A percentile compares a stretch with the other conserved stretches of the same genome.
Evolutionary conservation across 2,797 vertebrate species (phyloP).

Genomic region (Ctenopoma kingsleyae): DNA sequence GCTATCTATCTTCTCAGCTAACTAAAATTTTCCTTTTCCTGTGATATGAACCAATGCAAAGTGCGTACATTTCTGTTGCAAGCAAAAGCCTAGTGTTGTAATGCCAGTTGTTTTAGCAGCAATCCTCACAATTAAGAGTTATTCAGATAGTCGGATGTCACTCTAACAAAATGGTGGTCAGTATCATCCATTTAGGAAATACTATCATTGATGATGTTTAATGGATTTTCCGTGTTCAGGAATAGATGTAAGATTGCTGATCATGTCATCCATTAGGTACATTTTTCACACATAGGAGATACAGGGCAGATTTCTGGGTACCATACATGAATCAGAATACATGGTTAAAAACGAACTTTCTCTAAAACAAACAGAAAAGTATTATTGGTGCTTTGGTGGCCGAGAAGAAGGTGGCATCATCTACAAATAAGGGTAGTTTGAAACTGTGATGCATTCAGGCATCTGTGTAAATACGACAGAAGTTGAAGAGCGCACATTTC

Average conservation of each 20-base stretch:
- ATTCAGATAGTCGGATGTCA: background rate
- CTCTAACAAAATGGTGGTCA: conserved; percentile 2
- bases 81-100: background rate
- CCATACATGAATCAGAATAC: conserved; percentile 17
- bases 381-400: background rate
- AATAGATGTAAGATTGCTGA: background rate
- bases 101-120: conserved; percentile 13
- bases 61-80: background rate
- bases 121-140: background rate
- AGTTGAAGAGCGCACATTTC: background rate
- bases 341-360: conserved; percentile 12
- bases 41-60: conserved; percentile 1
- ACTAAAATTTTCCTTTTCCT: background rate
- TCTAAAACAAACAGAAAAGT: conserved; percentile 33
- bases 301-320: conserved; percentile 25
- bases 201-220: background rate
- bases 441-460: background rate
- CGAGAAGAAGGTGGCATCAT: conserved; percentile 23
- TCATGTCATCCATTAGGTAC: background rate
- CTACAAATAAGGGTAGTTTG: conserved; percentile 25
- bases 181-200: background rate
- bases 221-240: background rate
- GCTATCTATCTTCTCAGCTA: too few species aligned
- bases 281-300: conserved; percentile 2
- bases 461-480: background rate